Evolutionary conservation across 2,888 invertebrate species (phyloP).

Genomic region (Ceraclea dissimilis): DNA sequence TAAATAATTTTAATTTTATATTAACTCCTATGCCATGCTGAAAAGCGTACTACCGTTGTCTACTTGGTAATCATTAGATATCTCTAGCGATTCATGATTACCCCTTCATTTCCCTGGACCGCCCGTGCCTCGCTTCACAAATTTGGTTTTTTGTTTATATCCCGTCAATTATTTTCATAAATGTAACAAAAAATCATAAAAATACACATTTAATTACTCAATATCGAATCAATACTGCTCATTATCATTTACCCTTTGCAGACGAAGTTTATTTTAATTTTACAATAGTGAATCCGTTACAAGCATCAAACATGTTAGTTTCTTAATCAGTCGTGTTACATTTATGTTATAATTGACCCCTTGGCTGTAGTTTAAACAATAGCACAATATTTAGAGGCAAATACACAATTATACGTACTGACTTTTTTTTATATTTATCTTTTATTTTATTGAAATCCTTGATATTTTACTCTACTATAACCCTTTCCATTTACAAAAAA

Average conservation of each 20-base stretch:
- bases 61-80: not conserved
- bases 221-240: too few relatives aligned
- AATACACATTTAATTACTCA: too few relatives aligned
- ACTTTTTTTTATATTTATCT: not conserved
- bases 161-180: too few relatives aligned
- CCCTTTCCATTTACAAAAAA: not conserved
- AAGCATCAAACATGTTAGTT: too few relatives aligned
- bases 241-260: too few relatives aligned
- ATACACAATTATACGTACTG: too few relatives aligned
- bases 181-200: too few relatives aligned
- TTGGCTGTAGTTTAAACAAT: not conserved
- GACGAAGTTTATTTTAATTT: too few relatives aligned
- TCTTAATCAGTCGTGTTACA: not conserved
- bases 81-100: not conserved
- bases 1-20: too few relatives aligned
- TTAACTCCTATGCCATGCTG: not conserved
- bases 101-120: not conserved
- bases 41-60: not conserved
- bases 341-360: not conserved
- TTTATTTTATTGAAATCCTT: too few relatives aligned
- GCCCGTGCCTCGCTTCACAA: slow-evolving; percentile 1
- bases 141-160: not conserved
- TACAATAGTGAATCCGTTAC: too few relatives aligned
- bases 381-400: slow-evolving; percentile 1
- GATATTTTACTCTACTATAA: too few relatives aligned